A percentile compares a stretch with the other conserved stretches of the same genome.
phyloP scores from a whole-genome alignment of 2,888 invertebrate genomes.

The Noctua comes region DNA sequence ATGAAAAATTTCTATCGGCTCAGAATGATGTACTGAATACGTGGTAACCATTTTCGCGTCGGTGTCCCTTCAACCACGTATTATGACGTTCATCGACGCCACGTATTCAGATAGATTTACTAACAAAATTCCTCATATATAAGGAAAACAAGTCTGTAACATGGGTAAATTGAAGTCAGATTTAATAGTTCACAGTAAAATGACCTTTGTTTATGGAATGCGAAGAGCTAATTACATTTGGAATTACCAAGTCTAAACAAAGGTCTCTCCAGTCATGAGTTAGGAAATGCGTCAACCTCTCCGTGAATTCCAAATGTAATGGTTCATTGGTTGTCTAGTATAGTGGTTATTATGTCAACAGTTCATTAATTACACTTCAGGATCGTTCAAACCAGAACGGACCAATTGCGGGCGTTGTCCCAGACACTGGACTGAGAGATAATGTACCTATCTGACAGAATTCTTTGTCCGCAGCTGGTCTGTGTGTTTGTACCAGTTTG shows the following conservation, averaged over 20 bases:
- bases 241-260: constrained; percentile 38
- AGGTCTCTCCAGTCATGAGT: constrained; percentile 23
- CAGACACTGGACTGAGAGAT: not conserved
- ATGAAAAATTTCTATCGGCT: no score
- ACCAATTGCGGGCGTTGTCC: not conserved
- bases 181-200: constrained; percentile 32
- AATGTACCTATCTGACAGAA: not conserved
- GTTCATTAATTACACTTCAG: constrained; percentile 14
- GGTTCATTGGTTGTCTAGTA: constrained; percentile 44
- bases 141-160: not conserved
- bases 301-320: constrained; percentile 45
- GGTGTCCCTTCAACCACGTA: no score
- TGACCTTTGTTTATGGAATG: constrained; percentile 56
- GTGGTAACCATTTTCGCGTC: no score
- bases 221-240: constrained; percentile 52
- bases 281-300: constrained; percentile 48
- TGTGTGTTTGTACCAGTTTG: not conserved
- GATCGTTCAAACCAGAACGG: not conserved
- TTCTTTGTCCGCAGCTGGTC: not conserved
- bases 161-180: not conserved
- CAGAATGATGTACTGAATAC: no score
- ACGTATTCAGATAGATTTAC: not conserved
- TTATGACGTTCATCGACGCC: not conserved
- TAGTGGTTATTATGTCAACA: constrained; percentile 39
- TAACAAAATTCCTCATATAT: not conserved